A percentile compares a stretch with the other conserved stretches of the same genome.
phyloP scores from a whole-genome alignment of 2,113 vertebrate species.

The Camelus dromedarius region DNA sequence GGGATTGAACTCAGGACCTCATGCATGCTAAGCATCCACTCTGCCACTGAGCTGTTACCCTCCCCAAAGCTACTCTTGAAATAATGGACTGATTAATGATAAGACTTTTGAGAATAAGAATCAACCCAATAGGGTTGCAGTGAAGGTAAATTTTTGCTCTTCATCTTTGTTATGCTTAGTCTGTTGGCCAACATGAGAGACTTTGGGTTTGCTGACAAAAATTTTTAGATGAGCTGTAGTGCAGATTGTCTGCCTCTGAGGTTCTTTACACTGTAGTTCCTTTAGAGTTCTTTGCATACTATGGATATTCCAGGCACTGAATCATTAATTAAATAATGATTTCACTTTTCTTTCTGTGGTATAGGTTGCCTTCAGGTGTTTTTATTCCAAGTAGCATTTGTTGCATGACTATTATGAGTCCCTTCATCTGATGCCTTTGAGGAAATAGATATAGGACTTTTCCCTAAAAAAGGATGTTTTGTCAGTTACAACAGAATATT shows the following conservation, averaged over 20 bases:
- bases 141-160: slow-evolving; percentile 43
- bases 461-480: neutral
- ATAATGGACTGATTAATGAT: slow-evolving; percentile 32
- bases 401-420: neutral
- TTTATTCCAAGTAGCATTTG: neutral
- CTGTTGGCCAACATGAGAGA: neutral
- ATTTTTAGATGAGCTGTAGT: neutral
- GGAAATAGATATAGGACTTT: neutral
- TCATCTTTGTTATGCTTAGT: slow-evolving; percentile 34
- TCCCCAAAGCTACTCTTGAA: neutral
- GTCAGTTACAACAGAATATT: neutral
- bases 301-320: neutral
- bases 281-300: slow-evolving; percentile 13
- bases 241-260: neutral
- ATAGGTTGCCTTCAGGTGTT: neutral
- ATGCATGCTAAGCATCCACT: too few relatives aligned
- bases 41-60: too few relatives aligned
- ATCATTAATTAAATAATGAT: slow-evolving; percentile 20
- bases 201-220: neutral
- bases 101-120: slow-evolving; percentile 50
- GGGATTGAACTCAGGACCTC: too few relatives aligned
- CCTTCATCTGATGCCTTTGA: slow-evolving; percentile 1
- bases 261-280: neutral
- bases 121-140: neutral
- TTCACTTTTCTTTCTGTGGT: slow-evolving; percentile 33